phyloP scores from a whole-genome alignment of 2,113 vertebrate genomes.

The Cyanoderma ruficeps region DNA sequence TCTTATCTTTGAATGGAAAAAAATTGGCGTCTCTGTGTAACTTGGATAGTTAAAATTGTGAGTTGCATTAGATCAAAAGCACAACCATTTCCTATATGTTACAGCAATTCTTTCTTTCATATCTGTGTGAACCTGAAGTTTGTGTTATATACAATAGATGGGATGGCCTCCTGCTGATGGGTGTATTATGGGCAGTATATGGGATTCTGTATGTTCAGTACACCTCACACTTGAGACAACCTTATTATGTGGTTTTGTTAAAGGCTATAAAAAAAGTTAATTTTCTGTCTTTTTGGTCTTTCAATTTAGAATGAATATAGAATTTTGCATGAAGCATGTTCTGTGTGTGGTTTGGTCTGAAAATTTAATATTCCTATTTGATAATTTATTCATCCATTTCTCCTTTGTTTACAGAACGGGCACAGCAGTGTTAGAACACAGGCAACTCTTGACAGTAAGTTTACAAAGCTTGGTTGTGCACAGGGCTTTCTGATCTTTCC shows the following conservation, averaged over 20 bases:
- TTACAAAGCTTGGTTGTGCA: background rate
- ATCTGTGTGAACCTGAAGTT: background rate
- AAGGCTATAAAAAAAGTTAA: background rate
- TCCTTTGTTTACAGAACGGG: conserved; percentile 82
- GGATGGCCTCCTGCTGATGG: background rate
- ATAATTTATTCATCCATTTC: background rate
- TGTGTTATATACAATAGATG: background rate
- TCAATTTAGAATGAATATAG: background rate
- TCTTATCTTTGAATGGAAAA: conserved; percentile 62
- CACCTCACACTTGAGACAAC: background rate
- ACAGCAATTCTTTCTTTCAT: conserved; percentile 44
- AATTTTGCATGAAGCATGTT: conserved; percentile 18
- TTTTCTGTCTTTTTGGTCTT: background rate
- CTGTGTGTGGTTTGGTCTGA: background rate
- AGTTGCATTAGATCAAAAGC: conserved; percentile 56
- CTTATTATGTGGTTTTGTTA: background rate
- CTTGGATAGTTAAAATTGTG: conserved; percentile 62
- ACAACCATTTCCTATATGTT: conserved; percentile 46
- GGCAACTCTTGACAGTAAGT: conserved; percentile 88
- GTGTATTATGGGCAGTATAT: background rate
- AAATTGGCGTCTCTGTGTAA: conserved; percentile 50
- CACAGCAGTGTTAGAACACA: conserved; percentile 83
- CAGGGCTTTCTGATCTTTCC: background rate
- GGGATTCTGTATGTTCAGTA: background rate
- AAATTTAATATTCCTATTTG: background rate